Conservation (phyloP, 1,140 invertebrate species). For the Euura lappo region DNA sequence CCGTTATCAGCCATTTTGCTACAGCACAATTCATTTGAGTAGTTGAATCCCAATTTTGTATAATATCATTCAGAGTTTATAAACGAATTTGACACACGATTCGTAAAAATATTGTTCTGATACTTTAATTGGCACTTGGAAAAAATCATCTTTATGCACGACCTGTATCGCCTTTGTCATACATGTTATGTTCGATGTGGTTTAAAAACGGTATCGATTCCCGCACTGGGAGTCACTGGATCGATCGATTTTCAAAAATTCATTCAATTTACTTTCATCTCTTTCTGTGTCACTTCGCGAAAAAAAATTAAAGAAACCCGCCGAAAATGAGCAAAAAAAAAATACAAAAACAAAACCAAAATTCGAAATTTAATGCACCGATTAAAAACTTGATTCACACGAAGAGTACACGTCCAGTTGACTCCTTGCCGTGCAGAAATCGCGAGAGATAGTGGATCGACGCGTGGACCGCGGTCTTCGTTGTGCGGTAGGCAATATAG, state of each 20-base stretch:
- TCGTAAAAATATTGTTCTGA: background rate
- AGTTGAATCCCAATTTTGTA: too few relatives aligned
- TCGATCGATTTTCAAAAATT: background rate
- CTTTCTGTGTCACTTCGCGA: background rate
- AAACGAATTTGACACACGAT: too few relatives aligned
- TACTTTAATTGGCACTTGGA: background rate
- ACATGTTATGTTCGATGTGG: background rate
- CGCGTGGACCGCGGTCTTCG: background rate
- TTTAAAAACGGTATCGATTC: background rate
- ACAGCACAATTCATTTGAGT: too few relatives aligned
- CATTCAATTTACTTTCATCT: background rate
- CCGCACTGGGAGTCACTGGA: background rate
- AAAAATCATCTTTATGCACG: background rate
- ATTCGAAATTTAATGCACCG: background rate
- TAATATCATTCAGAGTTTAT: too few relatives aligned
- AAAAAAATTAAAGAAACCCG: too few relatives aligned
- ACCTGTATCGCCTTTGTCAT: background rate
- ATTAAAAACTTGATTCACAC: background rate
- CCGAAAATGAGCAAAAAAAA: background rate
- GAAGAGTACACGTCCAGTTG: background rate
- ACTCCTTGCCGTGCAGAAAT: background rate
- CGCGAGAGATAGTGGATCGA: background rate
- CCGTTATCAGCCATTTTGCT: background rate
- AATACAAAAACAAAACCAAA: background rate
- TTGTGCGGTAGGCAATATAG: constrained; percentile 1